Conservation (phyloP, 2,888 invertebrate genomes). For the Troides aeacus region DNA sequence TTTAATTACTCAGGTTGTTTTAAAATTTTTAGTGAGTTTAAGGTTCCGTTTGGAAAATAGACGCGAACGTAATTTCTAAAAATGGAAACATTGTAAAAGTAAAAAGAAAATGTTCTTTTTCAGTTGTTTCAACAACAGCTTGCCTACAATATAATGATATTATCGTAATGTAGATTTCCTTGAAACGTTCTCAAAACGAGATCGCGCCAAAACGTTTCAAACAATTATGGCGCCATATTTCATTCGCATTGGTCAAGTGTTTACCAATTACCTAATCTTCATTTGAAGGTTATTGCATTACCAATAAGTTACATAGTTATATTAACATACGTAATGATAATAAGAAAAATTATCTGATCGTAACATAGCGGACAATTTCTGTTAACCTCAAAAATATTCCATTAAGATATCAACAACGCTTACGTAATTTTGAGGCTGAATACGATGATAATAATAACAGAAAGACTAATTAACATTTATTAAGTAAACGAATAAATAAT, state of each 20-base stretch:
- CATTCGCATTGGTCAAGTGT: not conserved
- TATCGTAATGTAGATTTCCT: not conserved
- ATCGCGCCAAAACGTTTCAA: conserved; percentile 5
- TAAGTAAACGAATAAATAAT: conserved; percentile 32
- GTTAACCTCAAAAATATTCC: conserved; percentile 51
- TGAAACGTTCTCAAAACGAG: not conserved
- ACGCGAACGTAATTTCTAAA: not conserved
- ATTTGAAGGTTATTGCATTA: not conserved
- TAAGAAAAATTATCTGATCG: not conserved
- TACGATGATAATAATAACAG: conserved; percentile 27
- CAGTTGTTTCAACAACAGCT: not conserved
- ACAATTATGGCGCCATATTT: not conserved
- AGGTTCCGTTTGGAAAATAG: too few relatives aligned
- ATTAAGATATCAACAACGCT: conserved; percentile 37
- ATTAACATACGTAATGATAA: not conserved
- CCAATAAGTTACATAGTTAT: not conserved
- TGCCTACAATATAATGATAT: not conserved
- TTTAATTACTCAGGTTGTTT: too few relatives aligned
- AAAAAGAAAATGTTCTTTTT: not conserved
- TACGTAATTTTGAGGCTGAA: conserved; percentile 43
- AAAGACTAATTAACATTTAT: conserved; percentile 29
- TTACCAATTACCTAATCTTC: conserved; percentile 21
- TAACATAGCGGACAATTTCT: conserved; percentile 4
- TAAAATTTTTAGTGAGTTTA: too few relatives aligned
- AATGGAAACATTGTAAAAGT: not conserved